These are phyloP conservation scores for Trinectes maculatus DNA, from an alignment of 2,113 vertebrate genomes.

Conservation along the genomic window DNA sequence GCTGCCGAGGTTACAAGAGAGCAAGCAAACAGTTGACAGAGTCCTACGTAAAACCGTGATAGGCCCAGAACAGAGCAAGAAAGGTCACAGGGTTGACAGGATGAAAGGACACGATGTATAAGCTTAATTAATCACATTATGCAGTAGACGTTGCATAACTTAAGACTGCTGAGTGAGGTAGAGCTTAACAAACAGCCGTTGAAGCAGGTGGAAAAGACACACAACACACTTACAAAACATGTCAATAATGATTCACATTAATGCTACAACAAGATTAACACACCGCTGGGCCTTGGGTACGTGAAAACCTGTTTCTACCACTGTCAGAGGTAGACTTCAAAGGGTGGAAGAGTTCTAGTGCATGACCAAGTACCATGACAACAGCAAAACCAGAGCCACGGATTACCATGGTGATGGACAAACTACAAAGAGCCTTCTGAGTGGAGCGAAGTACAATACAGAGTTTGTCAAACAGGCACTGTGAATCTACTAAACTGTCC, in stretches of 20 bases:
- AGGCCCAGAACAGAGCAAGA: slow-evolving; percentile 23
- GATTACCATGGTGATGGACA: slow-evolving; percentile 55
- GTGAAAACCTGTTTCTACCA: slow-evolving; percentile 40
- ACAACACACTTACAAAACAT: slow-evolving; percentile 28
- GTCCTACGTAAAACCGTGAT: slow-evolving; percentile 34
- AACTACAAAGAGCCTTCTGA: slow-evolving; percentile 32
- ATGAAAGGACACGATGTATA: slow-evolving; percentile 37
- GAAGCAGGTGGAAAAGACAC: slow-evolving; percentile 35
- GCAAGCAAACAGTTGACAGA: slow-evolving; percentile 43
- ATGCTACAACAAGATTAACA: slow-evolving; percentile 19
- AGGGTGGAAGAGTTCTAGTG: slow-evolving; percentile 20
- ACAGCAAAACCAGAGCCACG: slow-evolving; percentile 43
- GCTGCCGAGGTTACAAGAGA: slow-evolving; percentile 42
- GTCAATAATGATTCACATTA: slow-evolving; percentile 46
- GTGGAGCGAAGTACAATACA: slow-evolving; percentile 4
- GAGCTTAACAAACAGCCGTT: slow-evolving; percentile 21
- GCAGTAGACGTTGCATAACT: slow-evolving; percentile 34
- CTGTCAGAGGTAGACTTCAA: slow-evolving; percentile 17
- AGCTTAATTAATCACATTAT: slow-evolving; percentile 60
- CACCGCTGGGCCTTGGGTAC: slow-evolving; percentile 11
- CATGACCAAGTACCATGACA: slow-evolving; percentile 60
- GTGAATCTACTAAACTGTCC: slow-evolving; percentile 19
- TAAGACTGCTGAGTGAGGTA: slow-evolving; percentile 7
- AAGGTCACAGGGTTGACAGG: slow-evolving; percentile 41
- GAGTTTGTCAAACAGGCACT: slow-evolving; percentile 6